Evolutionary conservation across 2,888 invertebrate species (phyloP), one percentile per base, ranked within the genome.

Genomic region (Amblyjoppa fuscipennis): DNA sequence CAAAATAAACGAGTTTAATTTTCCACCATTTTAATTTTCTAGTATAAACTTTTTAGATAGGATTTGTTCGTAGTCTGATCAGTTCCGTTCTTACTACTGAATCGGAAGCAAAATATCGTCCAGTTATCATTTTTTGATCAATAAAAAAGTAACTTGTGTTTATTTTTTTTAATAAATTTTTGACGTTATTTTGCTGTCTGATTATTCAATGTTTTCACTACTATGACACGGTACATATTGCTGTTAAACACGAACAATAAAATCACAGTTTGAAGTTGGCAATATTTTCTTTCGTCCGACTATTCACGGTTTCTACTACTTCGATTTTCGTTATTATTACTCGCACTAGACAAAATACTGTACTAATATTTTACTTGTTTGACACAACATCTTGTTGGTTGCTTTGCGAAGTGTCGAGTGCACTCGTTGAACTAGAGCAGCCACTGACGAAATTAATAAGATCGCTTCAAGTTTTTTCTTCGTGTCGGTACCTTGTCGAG

Each of bases 361-460:
- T 28, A 59, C 6, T 59, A 13, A 11, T 59, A 28, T 53, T 59
- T 20, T 20, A 20, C 20, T 20, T 20, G 20, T 20, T 20, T 20
- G 20, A 20, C 20, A 20, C 59, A 28, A 31, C 31, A 61, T 31
- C 61, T 64, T 2, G n/a, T 20, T 0, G n/a, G 20, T 53, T 16
- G 7, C 31, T 6, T n/a, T 31, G 5, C 16, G 5, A 16, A 64
- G 31, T 34, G 34, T 64, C 61, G 16, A 16, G 61, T 13, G 61
- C n/a, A n/a, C 34, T 64, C 61, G 61, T 13, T 64, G 34, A 34
- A 64, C 61, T 64, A n/a, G 61, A 64, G 61, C 16, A 64, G 61
- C 34, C 61, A 16, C 61, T 31, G 16, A 64, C 2, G 61, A 64
- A 16, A 64, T 64, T 64, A 64, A 64, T 64, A 64, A 64, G 5